phyloP scores from a whole-genome alignment of 2,113 vertebrate genomes.

The Prolemur simus region DNA sequence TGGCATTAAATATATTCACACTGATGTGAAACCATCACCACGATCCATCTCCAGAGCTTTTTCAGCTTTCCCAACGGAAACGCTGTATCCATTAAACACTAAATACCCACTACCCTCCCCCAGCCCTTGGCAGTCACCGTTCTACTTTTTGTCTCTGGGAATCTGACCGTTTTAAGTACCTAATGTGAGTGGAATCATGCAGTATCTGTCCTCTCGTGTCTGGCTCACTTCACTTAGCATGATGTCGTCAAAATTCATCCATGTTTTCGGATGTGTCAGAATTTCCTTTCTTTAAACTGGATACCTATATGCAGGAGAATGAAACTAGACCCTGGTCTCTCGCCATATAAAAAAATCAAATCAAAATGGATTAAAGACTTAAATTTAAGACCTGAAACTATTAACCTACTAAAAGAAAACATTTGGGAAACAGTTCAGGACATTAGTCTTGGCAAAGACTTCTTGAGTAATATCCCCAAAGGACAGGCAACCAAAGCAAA shows the following conservation, averaged over 20 bases:
- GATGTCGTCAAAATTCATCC: neutral
- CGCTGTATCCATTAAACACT: neutral
- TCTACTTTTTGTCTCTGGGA: neutral
- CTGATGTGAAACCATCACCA: neutral
- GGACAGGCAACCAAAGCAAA: too few species aligned
- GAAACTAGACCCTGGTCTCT: too few species aligned
- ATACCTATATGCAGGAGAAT: too few species aligned
- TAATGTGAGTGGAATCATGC: neutral
- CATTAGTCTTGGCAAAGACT: too few species aligned
- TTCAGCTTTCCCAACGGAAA: neutral
- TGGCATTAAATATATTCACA: neutral
- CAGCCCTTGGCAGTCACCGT: neutral
- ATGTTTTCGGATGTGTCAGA: neutral
- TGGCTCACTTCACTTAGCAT: neutral
- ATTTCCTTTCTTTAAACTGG: neutral
- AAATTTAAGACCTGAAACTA: too few species aligned
- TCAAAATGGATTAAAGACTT: too few species aligned
- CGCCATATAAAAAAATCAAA: too few species aligned
- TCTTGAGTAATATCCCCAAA: too few species aligned
- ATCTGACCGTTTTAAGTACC: neutral
- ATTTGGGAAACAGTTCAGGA: too few species aligned
- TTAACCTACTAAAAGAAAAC: too few species aligned
- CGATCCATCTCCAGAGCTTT: neutral
- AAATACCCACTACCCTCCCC: neutral
- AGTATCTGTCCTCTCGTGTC: neutral